Evolutionary conservation across 1,140 invertebrate species (phyloP).

Genomic region (Hydropsyche tenuis): DNA sequence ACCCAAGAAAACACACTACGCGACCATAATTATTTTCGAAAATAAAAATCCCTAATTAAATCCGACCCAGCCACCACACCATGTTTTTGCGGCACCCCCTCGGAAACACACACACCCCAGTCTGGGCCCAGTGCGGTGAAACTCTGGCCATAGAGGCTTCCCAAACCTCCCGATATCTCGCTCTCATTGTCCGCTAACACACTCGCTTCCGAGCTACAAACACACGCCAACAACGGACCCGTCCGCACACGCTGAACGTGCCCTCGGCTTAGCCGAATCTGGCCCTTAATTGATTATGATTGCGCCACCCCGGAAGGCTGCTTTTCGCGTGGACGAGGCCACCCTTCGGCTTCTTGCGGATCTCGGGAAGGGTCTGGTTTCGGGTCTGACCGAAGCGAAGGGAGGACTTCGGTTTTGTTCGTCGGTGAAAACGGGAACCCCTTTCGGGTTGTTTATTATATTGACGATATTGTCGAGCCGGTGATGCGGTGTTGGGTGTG

Average conservation of each 20-base stretch:
- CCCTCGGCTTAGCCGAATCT: conserved; percentile 48
- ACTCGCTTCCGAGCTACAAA: too few species aligned
- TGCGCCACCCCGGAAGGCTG: conserved; percentile 21
- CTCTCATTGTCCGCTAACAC: conserved; percentile 8
- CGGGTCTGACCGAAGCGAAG: too few species aligned
- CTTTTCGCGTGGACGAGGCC: too few species aligned
- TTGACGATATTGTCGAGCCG: too few species aligned
- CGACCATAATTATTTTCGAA: too few species aligned
- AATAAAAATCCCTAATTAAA: not conserved
- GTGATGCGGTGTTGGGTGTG: not conserved
- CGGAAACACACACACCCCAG: conserved; percentile 17
- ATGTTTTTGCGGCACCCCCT: conserved; percentile 21
- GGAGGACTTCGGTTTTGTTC: not conserved
- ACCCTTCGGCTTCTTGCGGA: too few species aligned
- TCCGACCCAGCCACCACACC: conserved; percentile 3
- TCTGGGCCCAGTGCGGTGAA: conserved; percentile 47
- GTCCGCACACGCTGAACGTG: conserved; percentile 45
- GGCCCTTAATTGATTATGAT: conserved; percentile 51
- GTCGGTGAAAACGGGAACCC: not conserved
- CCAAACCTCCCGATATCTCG: conserved; percentile 40
- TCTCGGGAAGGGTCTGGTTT: too few species aligned
- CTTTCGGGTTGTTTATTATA: too few species aligned
- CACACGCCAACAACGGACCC: too few species aligned
- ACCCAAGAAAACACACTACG: too few species aligned
- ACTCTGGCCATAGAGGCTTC: conserved; percentile 50